Conservation (phyloP, 2,113 vertebrate species). For the Clarias macrocephalus region DNA sequence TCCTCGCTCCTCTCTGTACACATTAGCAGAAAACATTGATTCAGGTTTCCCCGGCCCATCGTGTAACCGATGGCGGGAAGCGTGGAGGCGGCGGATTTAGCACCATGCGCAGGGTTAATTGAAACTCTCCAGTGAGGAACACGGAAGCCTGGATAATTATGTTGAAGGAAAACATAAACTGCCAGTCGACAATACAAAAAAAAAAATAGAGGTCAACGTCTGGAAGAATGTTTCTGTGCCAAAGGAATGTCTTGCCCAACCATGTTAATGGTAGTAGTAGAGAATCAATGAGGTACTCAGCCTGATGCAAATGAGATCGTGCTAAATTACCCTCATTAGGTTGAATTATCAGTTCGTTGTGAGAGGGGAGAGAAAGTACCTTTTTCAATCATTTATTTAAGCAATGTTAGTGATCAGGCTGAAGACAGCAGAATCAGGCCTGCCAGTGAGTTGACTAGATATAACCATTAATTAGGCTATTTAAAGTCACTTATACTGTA, state of each 20-base stretch:
- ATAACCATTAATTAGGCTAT: background rate
- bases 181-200: slow-evolving; percentile 12
- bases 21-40: slow-evolving; percentile 74
- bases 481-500: background rate
- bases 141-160: slow-evolving; percentile 56
- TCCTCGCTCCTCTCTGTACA: slow-evolving; percentile 60
- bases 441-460: background rate
- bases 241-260: background rate
- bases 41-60: slow-evolving; percentile 60
- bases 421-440: background rate
- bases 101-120: slow-evolving; percentile 64
- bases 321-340: slow-evolving; percentile 34
- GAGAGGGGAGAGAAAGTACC: background rate
- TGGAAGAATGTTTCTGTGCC: background rate
- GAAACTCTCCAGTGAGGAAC: slow-evolving; percentile 61
- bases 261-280: background rate
- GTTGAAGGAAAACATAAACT: slow-evolving; percentile 52
- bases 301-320: slow-evolving; percentile 18
- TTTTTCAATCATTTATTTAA: background rate
- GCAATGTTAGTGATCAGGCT: background rate
- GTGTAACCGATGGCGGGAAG: slow-evolving; percentile 62
- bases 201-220: slow-evolving; percentile 30
- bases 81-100: slow-evolving; percentile 35
- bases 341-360: background rate
- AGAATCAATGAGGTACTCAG: slow-evolving; percentile 2